Evolutionary conservation across 2,888 invertebrate species (phyloP).

Genomic region (Monopis laevigella): DNA sequence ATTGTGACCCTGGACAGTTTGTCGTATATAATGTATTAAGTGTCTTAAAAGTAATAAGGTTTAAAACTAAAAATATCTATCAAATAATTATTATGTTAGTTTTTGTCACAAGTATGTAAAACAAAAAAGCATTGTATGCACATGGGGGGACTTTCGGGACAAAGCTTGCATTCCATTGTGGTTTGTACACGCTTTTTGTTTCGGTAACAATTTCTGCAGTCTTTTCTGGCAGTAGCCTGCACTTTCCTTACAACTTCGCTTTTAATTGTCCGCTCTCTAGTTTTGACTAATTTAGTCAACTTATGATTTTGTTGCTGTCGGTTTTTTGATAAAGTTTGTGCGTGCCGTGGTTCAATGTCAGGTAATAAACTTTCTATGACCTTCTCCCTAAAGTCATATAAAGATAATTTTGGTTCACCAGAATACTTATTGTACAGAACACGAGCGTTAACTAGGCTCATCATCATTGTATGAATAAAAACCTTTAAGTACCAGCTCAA

Average conservation of each 20-base stretch:
- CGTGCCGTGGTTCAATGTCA: background rate
- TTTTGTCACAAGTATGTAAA: background rate
- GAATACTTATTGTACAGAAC: conserved; percentile 1
- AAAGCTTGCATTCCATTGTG: conserved; percentile 21
- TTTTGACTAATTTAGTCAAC: background rate
- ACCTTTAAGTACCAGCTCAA: background rate
- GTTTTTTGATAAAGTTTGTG: background rate
- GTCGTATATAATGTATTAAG: too few relatives aligned
- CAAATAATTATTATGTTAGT: background rate
- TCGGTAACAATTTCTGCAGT: conserved; percentile 22
- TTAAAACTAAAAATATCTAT: too few relatives aligned
- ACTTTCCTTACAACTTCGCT: conserved; percentile 10
- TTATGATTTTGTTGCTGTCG: background rate
- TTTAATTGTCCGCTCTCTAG: background rate
- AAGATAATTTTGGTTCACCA: background rate
- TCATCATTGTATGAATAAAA: conserved; percentile 1
- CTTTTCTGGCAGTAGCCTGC: conserved; percentile 20
- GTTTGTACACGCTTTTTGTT: conserved; percentile 22
- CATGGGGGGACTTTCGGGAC: conserved; percentile 18
- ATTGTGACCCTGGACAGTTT: too few relatives aligned
- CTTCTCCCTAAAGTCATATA: background rate
- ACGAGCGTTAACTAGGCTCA: background rate
- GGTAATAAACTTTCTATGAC: background rate
- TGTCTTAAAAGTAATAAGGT: too few relatives aligned
- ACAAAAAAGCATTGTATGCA: conserved; percentile 19